phyloP scores from a whole-genome alignment of 1,140 invertebrate genomes.

The Drosophila lowei region DNA sequence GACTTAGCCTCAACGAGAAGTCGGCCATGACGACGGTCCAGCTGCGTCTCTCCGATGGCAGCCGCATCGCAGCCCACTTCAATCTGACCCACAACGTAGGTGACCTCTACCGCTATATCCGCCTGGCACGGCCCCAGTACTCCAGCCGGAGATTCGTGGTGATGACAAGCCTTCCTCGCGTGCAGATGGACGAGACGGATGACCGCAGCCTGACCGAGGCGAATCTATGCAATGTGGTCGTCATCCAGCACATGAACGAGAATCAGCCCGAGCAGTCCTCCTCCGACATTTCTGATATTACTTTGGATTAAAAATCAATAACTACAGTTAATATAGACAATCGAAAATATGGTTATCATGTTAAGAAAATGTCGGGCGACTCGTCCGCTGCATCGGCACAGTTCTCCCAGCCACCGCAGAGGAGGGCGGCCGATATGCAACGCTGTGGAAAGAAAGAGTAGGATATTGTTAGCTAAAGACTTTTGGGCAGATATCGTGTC shows the following conservation, averaged over 20 bases:
- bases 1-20: conserved; percentile 25
- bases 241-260: conserved; percentile 59
- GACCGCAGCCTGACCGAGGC: conserved; percentile 44
- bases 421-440: too few relatives aligned
- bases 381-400: too few relatives aligned
- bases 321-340: too few relatives aligned
- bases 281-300: conserved; percentile 3
- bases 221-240: conserved; percentile 58
- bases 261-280: conserved; percentile 8
- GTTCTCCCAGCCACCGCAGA: too few relatives aligned
- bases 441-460: too few relatives aligned
- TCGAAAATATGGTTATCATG: too few relatives aligned
- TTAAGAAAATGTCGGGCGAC: too few relatives aligned
- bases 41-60: conserved; percentile 58
- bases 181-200: conserved; percentile 46
- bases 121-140: conserved; percentile 48
- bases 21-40: conserved; percentile 43
- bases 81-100: conserved; percentile 51
- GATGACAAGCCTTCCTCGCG: conserved; percentile 56
- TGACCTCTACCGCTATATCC: conserved; percentile 55
- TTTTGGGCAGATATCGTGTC: conserved; percentile 10
- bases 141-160: conserved; percentile 37
- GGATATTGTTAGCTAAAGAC: conserved; percentile 39
- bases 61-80: conserved; percentile 47
- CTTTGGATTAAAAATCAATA: conserved; percentile 6